These are phyloP conservation scores for Stichodactyla helianthus DNA, from an alignment of 64 coral and sea anemone genomes.

Conservation along the genomic window DNA sequence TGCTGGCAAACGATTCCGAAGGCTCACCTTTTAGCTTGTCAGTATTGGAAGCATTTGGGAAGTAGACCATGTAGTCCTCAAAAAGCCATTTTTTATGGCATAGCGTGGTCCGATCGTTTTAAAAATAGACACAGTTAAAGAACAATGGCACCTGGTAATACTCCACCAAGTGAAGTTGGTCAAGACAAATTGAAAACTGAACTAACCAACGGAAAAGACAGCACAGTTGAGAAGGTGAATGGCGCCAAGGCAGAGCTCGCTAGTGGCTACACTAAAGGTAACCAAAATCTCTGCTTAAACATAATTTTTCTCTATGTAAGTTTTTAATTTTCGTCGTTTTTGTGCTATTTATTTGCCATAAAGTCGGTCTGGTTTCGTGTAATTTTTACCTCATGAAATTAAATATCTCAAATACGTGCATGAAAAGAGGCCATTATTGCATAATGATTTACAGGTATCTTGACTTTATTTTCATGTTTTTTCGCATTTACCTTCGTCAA, in stretches of 20 bases:
- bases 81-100: background rate
- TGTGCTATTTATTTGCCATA: background rate
- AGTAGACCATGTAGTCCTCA: background rate
- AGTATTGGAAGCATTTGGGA: background rate
- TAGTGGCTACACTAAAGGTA: constrained; percentile 69
- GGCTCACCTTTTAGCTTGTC: background rate
- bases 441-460: background rate
- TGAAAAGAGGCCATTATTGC: background rate
- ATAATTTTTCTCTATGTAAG: background rate
- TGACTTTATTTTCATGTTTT: background rate
- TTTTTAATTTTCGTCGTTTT: background rate
- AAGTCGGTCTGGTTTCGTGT: background rate
- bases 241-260: constrained; percentile 40
- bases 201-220: constrained; percentile 1
- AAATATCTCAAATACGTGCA: background rate
- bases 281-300: background rate
- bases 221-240: background rate
- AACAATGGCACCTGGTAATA: background rate
- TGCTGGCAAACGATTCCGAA: background rate
- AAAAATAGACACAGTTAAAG: background rate
- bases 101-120: background rate
- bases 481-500: background rate
- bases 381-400: background rate
- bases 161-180: background rate
- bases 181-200: background rate